Conservation (phyloP, 1,140 invertebrate genomes). For the Rhopalosiphum maidis region DNA sequence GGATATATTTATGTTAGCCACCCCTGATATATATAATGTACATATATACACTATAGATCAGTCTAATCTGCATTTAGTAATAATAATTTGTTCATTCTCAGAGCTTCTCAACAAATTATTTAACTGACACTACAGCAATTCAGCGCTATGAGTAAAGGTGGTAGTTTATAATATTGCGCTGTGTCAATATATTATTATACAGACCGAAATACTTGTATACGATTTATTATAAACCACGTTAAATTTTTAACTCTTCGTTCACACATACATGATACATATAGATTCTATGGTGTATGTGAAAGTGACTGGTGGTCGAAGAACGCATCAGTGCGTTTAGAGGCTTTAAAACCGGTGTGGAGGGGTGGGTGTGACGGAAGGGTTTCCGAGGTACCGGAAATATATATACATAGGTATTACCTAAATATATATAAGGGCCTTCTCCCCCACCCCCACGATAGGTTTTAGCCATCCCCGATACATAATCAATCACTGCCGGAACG, state of each 20-base stretch:
- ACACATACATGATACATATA: background rate
- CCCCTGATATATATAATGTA: background rate
- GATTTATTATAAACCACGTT: constrained; percentile 12
- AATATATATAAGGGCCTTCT: constrained; percentile 49
- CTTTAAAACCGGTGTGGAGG: background rate
- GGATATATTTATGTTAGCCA: too few species aligned
- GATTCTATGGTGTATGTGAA: background rate
- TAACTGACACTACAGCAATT: background rate
- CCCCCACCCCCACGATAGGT: constrained; percentile 25
- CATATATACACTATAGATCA: background rate
- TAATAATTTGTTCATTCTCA: background rate
- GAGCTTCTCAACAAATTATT: background rate
- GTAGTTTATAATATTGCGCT: background rate
- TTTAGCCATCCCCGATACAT: constrained; percentile 54
- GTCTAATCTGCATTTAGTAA: background rate
- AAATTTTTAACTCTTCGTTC: constrained; percentile 27
- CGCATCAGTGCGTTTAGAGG: constrained; percentile 35
- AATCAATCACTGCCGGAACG: constrained; percentile 55
- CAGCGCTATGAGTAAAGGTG: background rate
- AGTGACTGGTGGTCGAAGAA: constrained; percentile 37
- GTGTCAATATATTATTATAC: background rate
- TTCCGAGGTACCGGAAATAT: constrained; percentile 2
- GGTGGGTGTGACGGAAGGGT: background rate
- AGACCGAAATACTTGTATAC: background rate
- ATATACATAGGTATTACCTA: constrained; percentile 46